A percentile compares a stretch with the other conserved stretches of the same genome.
phyloP scores from a whole-genome alignment of 2,888 invertebrate species.

The Boloria selene region DNA sequence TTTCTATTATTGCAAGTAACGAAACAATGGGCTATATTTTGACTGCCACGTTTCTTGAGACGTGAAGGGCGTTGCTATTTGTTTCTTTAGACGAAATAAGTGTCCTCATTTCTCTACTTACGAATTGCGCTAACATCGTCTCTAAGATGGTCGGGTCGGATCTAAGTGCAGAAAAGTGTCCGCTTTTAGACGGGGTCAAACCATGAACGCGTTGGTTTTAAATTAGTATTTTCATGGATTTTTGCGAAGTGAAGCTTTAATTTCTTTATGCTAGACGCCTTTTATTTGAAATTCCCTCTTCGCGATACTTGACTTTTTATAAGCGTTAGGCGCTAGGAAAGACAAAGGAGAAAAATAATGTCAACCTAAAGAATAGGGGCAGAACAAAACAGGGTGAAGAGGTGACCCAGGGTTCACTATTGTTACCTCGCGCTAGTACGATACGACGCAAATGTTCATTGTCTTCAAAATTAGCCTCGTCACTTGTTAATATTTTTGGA shows the following conservation, averaged over 20 bases:
- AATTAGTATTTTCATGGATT: slow-evolving; percentile 55
- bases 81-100: slow-evolving; percentile 62
- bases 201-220: slow-evolving; percentile 58
- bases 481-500: background rate
- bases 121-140: slow-evolving; percentile 65
- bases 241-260: slow-evolving; percentile 37
- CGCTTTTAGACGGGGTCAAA: slow-evolving; percentile 50
- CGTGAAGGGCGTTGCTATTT: slow-evolving; percentile 45
- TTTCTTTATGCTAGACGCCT: slow-evolving; percentile 41
- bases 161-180: slow-evolving; percentile 72
- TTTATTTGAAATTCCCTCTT: slow-evolving; percentile 42
- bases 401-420: slow-evolving; percentile 53
- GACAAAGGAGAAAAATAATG: slow-evolving; percentile 61
- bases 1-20: slow-evolving; percentile 58
- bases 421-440: slow-evolving; percentile 39
- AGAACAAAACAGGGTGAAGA: slow-evolving; percentile 74
- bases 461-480: slow-evolving; percentile 10
- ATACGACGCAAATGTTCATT: slow-evolving; percentile 24
- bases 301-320: slow-evolving; percentile 54
- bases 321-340: slow-evolving; percentile 52
- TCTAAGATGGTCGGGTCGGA: slow-evolving; percentile 47
- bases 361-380: slow-evolving; percentile 65
- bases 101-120: slow-evolving; percentile 58
- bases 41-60: slow-evolving; percentile 42
- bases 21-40: slow-evolving; percentile 51